A percentile compares a stretch with the other conserved stretches of the same genome.
Conservation (phyloP, 2,113 vertebrate species). For the Calyptomena viridis region DNA sequence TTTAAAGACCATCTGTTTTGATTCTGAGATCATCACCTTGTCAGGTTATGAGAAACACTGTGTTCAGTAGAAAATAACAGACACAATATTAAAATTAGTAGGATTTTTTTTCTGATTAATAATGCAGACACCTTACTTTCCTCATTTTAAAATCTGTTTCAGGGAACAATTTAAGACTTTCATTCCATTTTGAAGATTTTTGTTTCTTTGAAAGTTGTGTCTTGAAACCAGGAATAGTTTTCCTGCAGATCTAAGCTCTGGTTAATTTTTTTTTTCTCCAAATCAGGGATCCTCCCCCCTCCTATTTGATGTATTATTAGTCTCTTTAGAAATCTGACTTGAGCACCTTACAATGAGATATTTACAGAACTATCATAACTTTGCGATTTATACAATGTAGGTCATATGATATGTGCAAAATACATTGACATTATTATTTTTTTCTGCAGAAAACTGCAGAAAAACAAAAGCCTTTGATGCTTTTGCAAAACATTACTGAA, state of each 20-base stretch:
- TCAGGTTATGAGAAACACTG: conserved; percentile 34
- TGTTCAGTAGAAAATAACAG: conserved; percentile 58
- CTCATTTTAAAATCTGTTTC: conserved; percentile 57
- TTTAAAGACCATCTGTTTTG: conserved; percentile 72
- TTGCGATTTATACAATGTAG: conserved; percentile 40
- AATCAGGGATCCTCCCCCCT: not conserved
- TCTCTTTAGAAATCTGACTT: conserved; percentile 51
- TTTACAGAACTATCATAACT: conserved; percentile 55
- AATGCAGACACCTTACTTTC: conserved; percentile 61
- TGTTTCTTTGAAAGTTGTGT: conserved; percentile 62
- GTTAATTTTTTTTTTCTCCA: not conserved
- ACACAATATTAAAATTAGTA: conserved; percentile 55
- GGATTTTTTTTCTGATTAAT: conserved; percentile 58
- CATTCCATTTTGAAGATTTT: conserved; percentile 54
- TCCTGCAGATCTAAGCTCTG: conserved; percentile 42
- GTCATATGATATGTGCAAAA: conserved; percentile 4
- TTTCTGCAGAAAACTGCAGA: conserved; percentile 28
- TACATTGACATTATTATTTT: conserved; percentile 18
- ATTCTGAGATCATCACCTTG: conserved; percentile 59
- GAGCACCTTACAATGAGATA: conserved; percentile 38
- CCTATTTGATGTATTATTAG: conserved; percentile 45
- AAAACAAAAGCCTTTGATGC: conserved; percentile 55
- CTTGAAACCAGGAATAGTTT: conserved; percentile 39
- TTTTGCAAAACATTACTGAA: conserved; percentile 41
- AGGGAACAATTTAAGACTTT: conserved; percentile 54